These are phyloP conservation scores for Pycnomerus fuliginosus DNA, from an alignment of 2,888 invertebrate species.

Conservation along the genomic window DNA sequence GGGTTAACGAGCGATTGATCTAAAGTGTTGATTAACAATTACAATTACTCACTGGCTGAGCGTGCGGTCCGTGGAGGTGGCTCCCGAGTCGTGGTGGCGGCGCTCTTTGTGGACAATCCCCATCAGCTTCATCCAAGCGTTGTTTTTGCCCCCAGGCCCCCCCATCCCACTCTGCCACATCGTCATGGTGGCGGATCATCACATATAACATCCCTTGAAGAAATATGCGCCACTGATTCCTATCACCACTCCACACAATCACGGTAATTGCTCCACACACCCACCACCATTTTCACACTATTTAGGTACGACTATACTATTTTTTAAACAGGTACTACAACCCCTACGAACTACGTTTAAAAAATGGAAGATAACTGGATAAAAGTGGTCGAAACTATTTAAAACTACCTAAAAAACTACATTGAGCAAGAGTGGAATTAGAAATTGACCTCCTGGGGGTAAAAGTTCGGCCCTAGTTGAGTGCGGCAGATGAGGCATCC, in stretches of 20 bases:
- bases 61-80: slow-evolving; percentile 62
- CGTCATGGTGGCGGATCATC: slow-evolving; percentile 57
- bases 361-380: slow-evolving; percentile 40
- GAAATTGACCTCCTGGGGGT: slow-evolving; percentile 30
- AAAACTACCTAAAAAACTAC: slow-evolving; percentile 32
- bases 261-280: slow-evolving; percentile 4
- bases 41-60: slow-evolving; percentile 66
- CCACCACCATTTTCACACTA: slow-evolving; percentile 6
- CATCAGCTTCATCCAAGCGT: slow-evolving; percentile 82
- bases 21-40: slow-evolving; percentile 6
- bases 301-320: background rate
- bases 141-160: slow-evolving; percentile 73
- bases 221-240: slow-evolving; percentile 26
- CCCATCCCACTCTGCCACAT: slow-evolving; percentile 80
- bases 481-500: slow-evolving; percentile 19
- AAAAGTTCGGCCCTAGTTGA: slow-evolving; percentile 22
- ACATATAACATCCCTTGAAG: slow-evolving; percentile 36
- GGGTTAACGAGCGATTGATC: too few species aligned
- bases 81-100: slow-evolving; percentile 64
- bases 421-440: slow-evolving; percentile 40
- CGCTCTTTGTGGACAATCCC: slow-evolving; percentile 77
- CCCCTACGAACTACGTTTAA: slow-evolving; percentile 33
- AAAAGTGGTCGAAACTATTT: slow-evolving; percentile 31
- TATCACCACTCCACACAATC: slow-evolving; percentile 19
- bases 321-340: slow-evolving; percentile 11